These are phyloP conservation scores for Protosalanx chinensis DNA, from an alignment of 2,797 vertebrate genomes.

Conservation along the genomic window DNA sequence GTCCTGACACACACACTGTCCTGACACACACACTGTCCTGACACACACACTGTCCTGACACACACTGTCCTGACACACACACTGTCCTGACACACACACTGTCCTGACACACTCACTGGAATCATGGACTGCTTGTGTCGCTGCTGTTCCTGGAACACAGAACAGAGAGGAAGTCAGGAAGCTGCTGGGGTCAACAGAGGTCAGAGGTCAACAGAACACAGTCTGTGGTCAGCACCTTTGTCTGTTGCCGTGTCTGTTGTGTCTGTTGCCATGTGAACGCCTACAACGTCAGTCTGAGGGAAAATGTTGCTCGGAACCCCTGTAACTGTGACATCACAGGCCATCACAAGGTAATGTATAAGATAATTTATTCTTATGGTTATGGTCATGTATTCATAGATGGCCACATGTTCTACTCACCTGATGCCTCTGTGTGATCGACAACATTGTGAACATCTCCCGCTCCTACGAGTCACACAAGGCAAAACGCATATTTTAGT, in stretches of 20 bases:
- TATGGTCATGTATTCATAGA: not conserved
- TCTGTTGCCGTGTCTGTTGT: constrained; percentile 11
- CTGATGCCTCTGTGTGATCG: constrained; percentile 44
- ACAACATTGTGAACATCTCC: constrained; percentile 28
- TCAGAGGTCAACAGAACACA: too few species aligned
- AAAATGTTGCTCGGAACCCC: constrained; percentile 44
- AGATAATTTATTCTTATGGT: not conserved
- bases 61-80: not conserved
- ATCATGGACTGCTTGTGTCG: constrained; percentile 57
- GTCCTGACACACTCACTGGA: constrained; percentile 66
- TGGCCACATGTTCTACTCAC: constrained; percentile 24
- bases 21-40: constrained; percentile 53
- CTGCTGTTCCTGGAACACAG: constrained; percentile 54
- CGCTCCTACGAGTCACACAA: not conserved
- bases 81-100: not conserved
- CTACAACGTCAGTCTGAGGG: constrained; percentile 60
- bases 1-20: not conserved
- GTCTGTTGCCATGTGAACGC: constrained; percentile 39
- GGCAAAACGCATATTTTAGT: not conserved
- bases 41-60: not conserved
- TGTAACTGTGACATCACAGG: constrained; percentile 3
- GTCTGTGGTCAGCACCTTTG: too few species aligned
- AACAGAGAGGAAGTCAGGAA: not conserved
- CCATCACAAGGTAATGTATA: not conserved
- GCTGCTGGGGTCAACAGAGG: too few species aligned